Evolutionary conservation across 2,113 vertebrate genomes (phyloP), one percentile per base, ranked within the genome.

Genomic region (Rhadina sibilatrix): DNA sequence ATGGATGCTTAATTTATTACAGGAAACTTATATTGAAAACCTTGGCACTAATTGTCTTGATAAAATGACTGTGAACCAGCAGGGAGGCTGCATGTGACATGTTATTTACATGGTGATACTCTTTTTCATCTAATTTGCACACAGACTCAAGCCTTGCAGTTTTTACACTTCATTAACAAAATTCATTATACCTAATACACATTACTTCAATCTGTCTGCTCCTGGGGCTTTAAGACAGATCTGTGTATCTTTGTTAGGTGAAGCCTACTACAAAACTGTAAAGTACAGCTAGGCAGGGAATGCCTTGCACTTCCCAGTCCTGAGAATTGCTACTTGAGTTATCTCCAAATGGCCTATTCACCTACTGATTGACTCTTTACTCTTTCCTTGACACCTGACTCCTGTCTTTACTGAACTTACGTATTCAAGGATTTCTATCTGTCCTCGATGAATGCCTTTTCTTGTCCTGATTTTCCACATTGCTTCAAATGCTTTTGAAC

Each of bases 141-240:
- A 66, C 42, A 75, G 80, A 87, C 56, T 87, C 21, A 47, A 89
- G 69, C 76, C 68, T 96, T 80, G 47, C 71, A 60, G 80, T 60
- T 92, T 90, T 94, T 71, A 93, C 86, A 81, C 25, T 4, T 40
- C 89, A 89, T 89, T 95, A 92, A 92, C 59, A 92, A 92, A 93
- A 80, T 49, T 83, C 83, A 89, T 92, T 89, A 77, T 70, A 92
- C 52, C 42, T 70, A 47, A 61, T 63, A 42, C 33, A 23, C 46
- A 35, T 28, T 56, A 30, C 50, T 93, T 92, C 79, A 77, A 7
- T 38, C 78, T 78, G 42, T 61, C 68, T 86, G 23, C 81, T 89
- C 76, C 91, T 64, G 52, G 83, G 80, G 72, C 38, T 89, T 59
- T 86, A 75, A 75, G 80, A 70, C 30, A 86, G 71, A 65, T 50